Base-by-base conservation (phyloP, 2,888 invertebrate species). In the Drosophila siamana region DNA sequence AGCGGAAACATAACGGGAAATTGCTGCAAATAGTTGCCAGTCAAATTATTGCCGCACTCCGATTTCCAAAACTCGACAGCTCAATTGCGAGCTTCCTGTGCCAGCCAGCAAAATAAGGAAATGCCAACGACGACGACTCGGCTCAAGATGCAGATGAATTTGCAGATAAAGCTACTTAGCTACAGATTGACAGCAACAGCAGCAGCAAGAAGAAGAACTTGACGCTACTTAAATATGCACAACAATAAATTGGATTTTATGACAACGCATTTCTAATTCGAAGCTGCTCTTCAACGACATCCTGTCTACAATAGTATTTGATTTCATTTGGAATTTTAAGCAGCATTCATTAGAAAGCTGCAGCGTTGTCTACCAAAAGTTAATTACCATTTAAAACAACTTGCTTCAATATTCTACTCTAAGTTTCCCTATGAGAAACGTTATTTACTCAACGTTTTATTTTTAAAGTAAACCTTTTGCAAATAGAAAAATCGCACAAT, bases 1-100 rank as follows among this genome's bases (percentile, higher is more conserved):
- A 16, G 33, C 13, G 48, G 48, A 40, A 51, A 16, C 51, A 51
- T 51, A 13, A 40, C 30, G 22, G 28, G 44, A 44, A 52, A 60
- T 60, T 24, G 55, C 64, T 52, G 69, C 57, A 57, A 69, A 74
- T 56, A 44, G 50, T 56, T 67, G 44, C 8, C 24, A 19, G 56
- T 52, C 56, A 48, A 48, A 72, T 63, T 55, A 48, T 54, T 47
- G 41, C 47, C 51, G 46, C 33, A 51, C 46, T 54, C 47, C 15
- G 13, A 50, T 24, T 47, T 15, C 44, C 13, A 28, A 13, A 28
- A 13, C 16, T 51, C 36, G 24, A 15, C 16, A 48, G 13, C 28
- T 36, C 36, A 22, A 44, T 54, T 38, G 28, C 4, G 1, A 8
- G 26, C 44, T 26, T 26, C 26, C 44, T 26, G 44, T 26, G 19